A percentile compares a stretch with the other conserved stretches of the same genome.
Conservation (phyloP, 2,113 vertebrate species). For the Rallus limicola region DNA sequence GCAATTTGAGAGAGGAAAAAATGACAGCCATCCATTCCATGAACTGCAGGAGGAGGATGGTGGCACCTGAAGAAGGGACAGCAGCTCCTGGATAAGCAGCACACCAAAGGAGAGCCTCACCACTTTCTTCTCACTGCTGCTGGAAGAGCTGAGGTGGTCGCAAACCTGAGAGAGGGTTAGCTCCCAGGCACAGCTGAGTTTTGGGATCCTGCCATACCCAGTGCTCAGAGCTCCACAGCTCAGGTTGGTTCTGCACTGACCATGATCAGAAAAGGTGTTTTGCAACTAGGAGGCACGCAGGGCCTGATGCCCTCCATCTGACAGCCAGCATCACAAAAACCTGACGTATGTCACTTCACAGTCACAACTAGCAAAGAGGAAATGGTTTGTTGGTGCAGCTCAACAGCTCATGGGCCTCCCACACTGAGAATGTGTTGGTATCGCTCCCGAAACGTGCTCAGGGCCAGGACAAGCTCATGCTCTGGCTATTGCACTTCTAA, state of each 20-base stretch:
- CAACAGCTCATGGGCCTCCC: neutral
- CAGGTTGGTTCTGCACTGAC: neutral
- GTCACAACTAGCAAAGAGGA: neutral
- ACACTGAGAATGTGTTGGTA: neutral
- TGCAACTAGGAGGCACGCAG: neutral
- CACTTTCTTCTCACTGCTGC: too few relatives aligned
- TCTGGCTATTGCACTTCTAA: neutral
- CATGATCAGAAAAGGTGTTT: neutral
- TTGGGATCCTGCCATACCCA: neutral
- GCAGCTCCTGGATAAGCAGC: neutral
- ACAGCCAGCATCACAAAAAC: neutral
- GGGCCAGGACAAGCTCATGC: neutral
- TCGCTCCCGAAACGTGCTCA: neutral
- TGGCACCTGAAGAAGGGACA: neutral
- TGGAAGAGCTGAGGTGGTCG: rapidly evolving
- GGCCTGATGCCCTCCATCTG: neutral
- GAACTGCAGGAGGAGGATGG: neutral
- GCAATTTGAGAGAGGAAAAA: neutral
- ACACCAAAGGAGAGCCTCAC: neutral
- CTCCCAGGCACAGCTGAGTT: neutral
- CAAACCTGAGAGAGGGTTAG: neutral
- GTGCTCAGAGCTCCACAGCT: neutral
- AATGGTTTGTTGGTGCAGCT: neutral
- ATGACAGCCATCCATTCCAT: neutral
- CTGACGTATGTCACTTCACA: neutral